Conservation (phyloP, 2,113 vertebrate species). For the Zosterops pallidus region DNA sequence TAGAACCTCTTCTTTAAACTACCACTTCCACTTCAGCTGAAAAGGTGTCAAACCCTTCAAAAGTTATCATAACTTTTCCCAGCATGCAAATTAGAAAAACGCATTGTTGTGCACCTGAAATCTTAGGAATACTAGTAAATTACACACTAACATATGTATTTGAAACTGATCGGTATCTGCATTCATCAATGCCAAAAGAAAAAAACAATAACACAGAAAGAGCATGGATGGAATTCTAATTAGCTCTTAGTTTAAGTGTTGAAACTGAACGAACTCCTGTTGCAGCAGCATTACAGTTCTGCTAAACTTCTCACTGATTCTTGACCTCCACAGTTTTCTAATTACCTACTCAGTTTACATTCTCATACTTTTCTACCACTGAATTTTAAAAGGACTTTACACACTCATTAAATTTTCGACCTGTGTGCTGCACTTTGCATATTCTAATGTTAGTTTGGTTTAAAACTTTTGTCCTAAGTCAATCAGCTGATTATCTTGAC, state of each 20-base stretch:
- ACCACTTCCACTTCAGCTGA: neutral
- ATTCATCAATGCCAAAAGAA: slow-evolving; percentile 12
- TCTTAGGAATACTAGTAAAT: neutral
- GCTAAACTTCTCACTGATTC: neutral
- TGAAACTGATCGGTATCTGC: neutral
- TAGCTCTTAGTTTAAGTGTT: neutral
- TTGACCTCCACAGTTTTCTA: neutral
- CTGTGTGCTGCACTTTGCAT: neutral
- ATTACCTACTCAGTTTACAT: neutral
- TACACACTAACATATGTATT: neutral
- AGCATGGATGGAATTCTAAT: neutral
- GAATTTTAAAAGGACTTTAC: neutral
- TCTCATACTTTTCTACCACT: neutral
- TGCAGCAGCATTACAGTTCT: neutral
- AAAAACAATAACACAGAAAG: neutral
- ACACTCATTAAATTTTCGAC: neutral
- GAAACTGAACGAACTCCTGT: neutral
- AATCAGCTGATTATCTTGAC: neutral
- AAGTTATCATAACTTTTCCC: neutral
- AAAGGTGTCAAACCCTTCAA: neutral
- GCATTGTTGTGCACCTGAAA: neutral
- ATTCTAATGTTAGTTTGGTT: neutral
- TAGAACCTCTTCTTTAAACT: neutral
- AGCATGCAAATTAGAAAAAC: neutral
- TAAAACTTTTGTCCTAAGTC: neutral